Conservation (phyloP, 1,140 invertebrate species). For the Trichonephila clavipes region DNA sequence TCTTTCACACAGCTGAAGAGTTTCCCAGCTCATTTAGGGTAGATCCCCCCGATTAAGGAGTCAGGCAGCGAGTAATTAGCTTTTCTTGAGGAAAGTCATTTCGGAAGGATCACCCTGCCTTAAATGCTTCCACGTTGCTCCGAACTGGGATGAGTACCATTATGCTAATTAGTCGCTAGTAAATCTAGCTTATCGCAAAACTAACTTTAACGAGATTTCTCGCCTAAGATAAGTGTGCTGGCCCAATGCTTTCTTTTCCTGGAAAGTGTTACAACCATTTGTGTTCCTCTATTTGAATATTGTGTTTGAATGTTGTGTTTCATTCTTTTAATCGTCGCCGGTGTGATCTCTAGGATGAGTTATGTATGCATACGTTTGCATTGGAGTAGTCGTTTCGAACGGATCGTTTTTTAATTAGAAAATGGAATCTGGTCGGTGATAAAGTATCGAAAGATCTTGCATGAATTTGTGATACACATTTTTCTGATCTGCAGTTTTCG, state of each 20-base stretch:
- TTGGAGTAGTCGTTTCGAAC: background rate
- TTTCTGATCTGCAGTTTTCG: too few relatives aligned
- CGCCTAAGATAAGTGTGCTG: background rate
- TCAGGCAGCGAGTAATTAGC: slow-evolving; percentile 62
- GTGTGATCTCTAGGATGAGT: background rate
- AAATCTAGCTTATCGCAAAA: slow-evolving; percentile 60
- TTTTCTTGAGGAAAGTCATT: slow-evolving; percentile 66
- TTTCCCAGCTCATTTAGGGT: slow-evolving; percentile 22
- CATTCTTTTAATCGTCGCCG: background rate
- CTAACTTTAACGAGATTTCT: slow-evolving; percentile 67
- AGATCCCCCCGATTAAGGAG: slow-evolving; percentile 12
- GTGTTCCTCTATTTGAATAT: background rate
- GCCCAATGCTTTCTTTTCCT: background rate
- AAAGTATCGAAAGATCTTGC: background rate
- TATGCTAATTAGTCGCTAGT: slow-evolving; percentile 59
- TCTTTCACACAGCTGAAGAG: background rate
- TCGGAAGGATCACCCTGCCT: slow-evolving; percentile 30
- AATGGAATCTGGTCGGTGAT: background rate
- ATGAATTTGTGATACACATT: background rate
- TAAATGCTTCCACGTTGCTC: background rate
- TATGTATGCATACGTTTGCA: background rate
- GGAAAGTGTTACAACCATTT: background rate
- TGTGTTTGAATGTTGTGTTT: background rate
- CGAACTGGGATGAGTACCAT: slow-evolving; percentile 30
- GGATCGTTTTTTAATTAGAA: background rate